These are phyloP conservation scores for Odontamblyopus rebecca DNA, from an alignment of 2,797 vertebrate genomes.

Conservation along the genomic window DNA sequence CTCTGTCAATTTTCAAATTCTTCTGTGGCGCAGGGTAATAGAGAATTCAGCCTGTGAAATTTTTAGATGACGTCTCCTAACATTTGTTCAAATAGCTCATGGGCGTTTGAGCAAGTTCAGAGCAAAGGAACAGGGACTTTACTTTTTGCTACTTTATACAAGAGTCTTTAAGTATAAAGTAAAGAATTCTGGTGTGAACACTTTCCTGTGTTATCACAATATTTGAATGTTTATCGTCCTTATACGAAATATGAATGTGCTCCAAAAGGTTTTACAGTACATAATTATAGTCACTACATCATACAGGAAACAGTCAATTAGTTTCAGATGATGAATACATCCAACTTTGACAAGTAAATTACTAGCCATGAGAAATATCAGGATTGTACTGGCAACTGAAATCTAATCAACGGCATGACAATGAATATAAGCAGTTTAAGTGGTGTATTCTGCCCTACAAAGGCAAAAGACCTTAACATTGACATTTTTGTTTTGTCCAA, in stretches of 20 bases:
- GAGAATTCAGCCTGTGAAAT: conserved; percentile 15
- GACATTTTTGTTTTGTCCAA: no score
- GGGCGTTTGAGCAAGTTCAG: background rate
- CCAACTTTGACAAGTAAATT: no score
- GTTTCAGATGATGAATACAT: no score
- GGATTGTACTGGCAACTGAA: no score
- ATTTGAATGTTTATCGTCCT: background rate
- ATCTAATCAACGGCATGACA: no score
- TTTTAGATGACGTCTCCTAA: conserved; percentile 9
- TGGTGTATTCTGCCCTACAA: no score
- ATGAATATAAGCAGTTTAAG: no score
- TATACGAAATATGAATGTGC: no score
- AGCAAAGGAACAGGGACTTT: background rate
- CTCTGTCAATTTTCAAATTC: conserved; percentile 34
- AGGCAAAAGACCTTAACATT: no score
- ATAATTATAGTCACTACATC: background rate
- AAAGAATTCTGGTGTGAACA: background rate
- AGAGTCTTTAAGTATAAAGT: background rate
- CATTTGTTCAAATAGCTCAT: background rate
- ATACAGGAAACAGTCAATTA: background rate
- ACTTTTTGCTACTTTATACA: background rate
- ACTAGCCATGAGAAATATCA: no score
- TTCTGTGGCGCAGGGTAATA: conserved; percentile 14
- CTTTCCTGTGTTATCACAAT: background rate
- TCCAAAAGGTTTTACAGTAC: background rate